Percentiles rank a stretch among this genome's conserved stretches.
Evolutionary conservation across 2,888 invertebrate genomes (phyloP).

Genomic region (Steinernema carpocapsae): DNA sequence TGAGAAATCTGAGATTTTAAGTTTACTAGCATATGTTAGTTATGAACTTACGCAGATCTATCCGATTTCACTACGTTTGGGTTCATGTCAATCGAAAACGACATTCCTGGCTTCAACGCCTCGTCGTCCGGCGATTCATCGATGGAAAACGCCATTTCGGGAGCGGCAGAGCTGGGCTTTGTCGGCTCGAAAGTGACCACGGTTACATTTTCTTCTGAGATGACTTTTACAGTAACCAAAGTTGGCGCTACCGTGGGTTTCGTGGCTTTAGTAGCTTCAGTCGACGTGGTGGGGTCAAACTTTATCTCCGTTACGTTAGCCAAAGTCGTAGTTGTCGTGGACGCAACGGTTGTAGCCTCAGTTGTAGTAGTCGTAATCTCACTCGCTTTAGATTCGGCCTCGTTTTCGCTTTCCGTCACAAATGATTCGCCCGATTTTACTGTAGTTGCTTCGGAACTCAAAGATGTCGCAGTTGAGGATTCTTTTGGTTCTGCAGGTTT

Average conservation of each 20-base stretch:
- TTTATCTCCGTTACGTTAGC: neutral
- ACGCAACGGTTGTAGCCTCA: neutral
- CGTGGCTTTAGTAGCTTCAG: neutral
- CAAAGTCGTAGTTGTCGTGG: neutral
- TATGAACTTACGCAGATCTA: neutral
- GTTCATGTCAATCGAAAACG: constrained; percentile 21
- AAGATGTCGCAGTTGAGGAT: too few species aligned
- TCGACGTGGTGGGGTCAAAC: neutral
- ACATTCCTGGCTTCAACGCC: constrained; percentile 15
- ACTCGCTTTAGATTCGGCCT: neutral
- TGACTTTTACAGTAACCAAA: neutral
- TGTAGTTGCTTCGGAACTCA: neutral
- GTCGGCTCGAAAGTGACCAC: constrained; percentile 1
- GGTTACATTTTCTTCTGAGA: neutral
- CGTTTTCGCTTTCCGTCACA: constrained; percentile 10
- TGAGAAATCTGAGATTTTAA: neutral
- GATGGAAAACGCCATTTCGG: constrained; percentile 27
- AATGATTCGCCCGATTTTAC: neutral
- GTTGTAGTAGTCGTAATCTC: neutral
- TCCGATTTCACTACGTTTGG: constrained; percentile 14
- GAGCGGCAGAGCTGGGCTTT: neutral
- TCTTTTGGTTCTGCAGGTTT: too few species aligned
- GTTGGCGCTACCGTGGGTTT: too few species aligned
- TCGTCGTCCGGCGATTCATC: constrained; percentile 31
- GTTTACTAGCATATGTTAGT: neutral